Base-by-base conservation (phyloP, 2,797 vertebrate species). In the Saxicola maurus region DNA sequence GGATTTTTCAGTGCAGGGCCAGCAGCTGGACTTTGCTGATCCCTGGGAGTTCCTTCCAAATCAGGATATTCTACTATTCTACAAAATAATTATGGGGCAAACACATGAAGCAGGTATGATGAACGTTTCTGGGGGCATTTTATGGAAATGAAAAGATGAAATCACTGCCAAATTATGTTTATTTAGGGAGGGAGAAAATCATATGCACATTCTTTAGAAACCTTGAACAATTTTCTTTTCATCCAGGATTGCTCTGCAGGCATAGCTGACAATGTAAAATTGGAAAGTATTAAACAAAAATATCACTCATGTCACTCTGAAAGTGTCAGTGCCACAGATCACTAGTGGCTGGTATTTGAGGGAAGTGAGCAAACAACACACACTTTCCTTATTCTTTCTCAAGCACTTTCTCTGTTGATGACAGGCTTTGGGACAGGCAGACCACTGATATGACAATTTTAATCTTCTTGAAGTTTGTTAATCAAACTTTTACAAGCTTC, bases 51-150 rank as follows among this genome's bases (percentile, higher is more conserved):
- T 52, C 18, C 13, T 74, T 31, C 27, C n/a, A 67, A 20, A 40
- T 28, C 42, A 48, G 27, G 25, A 20, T 17, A 67, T 48, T 67
- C 38, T n/a, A 25, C 59, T 25, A 65, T 65, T 73, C 11, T 53
- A 7, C 10, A 42, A 49, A 61, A 55, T 59, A 57, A 27, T 75
- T 78, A 20, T 4, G 42, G 24, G 13, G 5, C 10, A 61, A 57
- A 49, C 13, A 49, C 7, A 45, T 0, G 4, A 68, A 82, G 5
- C 17, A 43, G 19, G 11, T 72, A 37, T 19, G 31, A 46, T 35
- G 19, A 42, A 55, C 0, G 0, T 5, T 61, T 23, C 8, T 65
- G 55, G 27, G 13, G 3, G 1, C 4, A 33, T 75, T 78, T 73
- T 12, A 51, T 20, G 11, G 59, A 78, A 74, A 59, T 55, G 55